phyloP scores from a whole-genome alignment of 2,888 invertebrate genomes.

The Spilosoma lubricipeda region DNA sequence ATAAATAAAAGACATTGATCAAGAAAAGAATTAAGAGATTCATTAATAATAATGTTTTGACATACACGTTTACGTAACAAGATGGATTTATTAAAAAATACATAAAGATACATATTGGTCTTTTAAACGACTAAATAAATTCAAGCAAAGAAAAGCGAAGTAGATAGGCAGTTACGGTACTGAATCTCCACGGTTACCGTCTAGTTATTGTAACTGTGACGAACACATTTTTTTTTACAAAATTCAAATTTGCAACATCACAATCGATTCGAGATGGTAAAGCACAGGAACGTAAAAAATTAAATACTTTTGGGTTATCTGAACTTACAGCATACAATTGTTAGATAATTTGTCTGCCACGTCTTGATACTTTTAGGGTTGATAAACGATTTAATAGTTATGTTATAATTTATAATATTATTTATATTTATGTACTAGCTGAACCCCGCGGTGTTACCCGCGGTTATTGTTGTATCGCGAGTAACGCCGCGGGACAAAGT shows the following conservation, averaged over 20 bases:
- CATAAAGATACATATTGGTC: too few relatives aligned
- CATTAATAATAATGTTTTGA: too few relatives aligned
- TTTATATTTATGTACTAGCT: too few relatives aligned
- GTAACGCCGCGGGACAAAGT: too few relatives aligned
- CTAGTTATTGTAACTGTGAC: not conserved
- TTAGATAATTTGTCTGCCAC: slow-evolving; percentile 22
- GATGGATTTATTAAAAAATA: too few relatives aligned
- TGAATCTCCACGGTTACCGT: not conserved
- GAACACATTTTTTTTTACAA: slow-evolving; percentile 7
- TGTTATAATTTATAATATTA: not conserved
- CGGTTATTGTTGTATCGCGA: too few relatives aligned
- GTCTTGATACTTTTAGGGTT: slow-evolving; percentile 13
- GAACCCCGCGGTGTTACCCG: too few relatives aligned
- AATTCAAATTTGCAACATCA: slow-evolving; percentile 8
- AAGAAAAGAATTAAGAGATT: too few relatives aligned
- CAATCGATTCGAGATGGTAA: slow-evolving; percentile 34
- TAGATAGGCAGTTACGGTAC: not conserved
- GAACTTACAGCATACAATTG: slow-evolving; percentile 21
- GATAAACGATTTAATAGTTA: slow-evolving; percentile 3
- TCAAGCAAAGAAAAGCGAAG: not conserved
- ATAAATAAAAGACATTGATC: too few relatives aligned
- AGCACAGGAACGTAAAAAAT: slow-evolving; percentile 15
- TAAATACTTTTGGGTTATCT: slow-evolving; percentile 19
- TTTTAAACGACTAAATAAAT: not conserved
- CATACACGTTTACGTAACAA: too few relatives aligned